phyloP scores from a whole-genome alignment of 2,113 vertebrate genomes.

The Sphyrna mokarran region DNA sequence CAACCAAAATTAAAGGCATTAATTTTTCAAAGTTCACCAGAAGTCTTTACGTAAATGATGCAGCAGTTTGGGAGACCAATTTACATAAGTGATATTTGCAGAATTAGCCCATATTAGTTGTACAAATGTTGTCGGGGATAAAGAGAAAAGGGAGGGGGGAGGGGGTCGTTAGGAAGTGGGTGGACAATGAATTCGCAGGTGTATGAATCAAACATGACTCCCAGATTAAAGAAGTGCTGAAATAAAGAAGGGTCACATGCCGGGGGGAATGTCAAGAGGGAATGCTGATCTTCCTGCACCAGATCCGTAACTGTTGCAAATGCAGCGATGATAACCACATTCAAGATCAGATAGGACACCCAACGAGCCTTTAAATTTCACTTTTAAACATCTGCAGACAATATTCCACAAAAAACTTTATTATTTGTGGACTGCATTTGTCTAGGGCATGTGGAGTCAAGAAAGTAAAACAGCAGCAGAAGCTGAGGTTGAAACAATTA shows the following conservation, averaged over 20 bases:
- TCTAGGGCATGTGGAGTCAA: constrained; percentile 60
- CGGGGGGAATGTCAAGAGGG: constrained; percentile 70
- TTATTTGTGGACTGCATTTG: constrained; percentile 72
- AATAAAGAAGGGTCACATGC: constrained; percentile 69
- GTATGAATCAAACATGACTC: constrained; percentile 59
- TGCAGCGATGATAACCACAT: constrained; percentile 43
- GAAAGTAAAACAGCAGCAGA: neutral
- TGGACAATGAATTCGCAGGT: constrained; percentile 79
- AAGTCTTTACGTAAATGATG: constrained; percentile 98
- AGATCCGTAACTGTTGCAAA: constrained; percentile 65
- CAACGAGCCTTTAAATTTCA: constrained; percentile 68
- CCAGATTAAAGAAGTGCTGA: constrained; percentile 67
- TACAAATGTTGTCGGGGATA: constrained; percentile 73
- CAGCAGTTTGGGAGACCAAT: constrained; percentile 96
- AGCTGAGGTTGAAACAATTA: constrained; percentile 14
- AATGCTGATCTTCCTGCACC: constrained; percentile 64
- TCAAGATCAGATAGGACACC: constrained; percentile 53
- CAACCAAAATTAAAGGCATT: constrained; percentile 99
- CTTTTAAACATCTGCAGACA: constrained; percentile 70
- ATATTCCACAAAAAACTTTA: constrained; percentile 62
- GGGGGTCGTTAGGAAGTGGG: constrained; percentile 52
- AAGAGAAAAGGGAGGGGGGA: constrained; percentile 61
- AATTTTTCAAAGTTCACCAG: constrained; percentile 98
- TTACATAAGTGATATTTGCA: constrained; percentile 91
- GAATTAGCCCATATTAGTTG: constrained; percentile 93